phyloP scores from a whole-genome alignment of 2,113 vertebrate species.

The Periophthalmodon schlosseri region DNA sequence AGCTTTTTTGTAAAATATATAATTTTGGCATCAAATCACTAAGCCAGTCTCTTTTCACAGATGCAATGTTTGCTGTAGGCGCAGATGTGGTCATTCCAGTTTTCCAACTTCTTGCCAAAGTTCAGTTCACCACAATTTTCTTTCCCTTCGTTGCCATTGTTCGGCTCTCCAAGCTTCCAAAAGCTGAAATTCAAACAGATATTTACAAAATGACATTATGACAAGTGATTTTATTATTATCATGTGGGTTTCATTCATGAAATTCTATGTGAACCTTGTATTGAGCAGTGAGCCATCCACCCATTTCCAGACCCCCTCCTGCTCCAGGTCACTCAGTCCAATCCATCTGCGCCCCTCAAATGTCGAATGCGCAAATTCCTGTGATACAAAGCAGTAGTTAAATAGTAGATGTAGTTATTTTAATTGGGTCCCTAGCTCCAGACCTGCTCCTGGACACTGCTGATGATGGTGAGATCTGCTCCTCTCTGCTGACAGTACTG shows the following conservation, averaged over 20 bases:
- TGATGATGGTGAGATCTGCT: constrained; percentile 3
- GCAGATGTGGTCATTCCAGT: constrained; percentile 17
- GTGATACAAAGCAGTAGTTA: no score
- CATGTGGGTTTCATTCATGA: no score
- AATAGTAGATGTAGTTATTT: no score
- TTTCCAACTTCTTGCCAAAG: neutral
- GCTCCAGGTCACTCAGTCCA: constrained; percentile 20
- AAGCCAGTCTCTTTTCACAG: constrained; percentile 12
- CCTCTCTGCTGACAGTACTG: neutral
- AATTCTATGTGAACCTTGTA: constrained; percentile 8
- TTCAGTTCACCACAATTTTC: neutral
- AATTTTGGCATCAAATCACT: no score
- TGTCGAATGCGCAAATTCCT: neutral
- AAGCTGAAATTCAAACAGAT: neutral
- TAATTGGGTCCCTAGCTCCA: neutral
- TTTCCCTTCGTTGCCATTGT: neutral
- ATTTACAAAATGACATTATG: neutral
- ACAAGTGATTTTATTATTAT: neutral
- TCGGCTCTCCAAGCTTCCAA: neutral
- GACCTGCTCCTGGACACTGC: neutral
- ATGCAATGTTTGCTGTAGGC: neutral
- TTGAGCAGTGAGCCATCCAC: constrained; percentile 27
- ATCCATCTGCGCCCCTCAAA: constrained; percentile 7
- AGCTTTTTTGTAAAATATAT: no score
- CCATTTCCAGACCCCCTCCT: constrained; percentile 28